A percentile compares a stretch with the other conserved stretches of the same genome.
Evolutionary conservation across 2,888 invertebrate species (phyloP).

Genomic region (Strigamia transsilvanica): DNA sequence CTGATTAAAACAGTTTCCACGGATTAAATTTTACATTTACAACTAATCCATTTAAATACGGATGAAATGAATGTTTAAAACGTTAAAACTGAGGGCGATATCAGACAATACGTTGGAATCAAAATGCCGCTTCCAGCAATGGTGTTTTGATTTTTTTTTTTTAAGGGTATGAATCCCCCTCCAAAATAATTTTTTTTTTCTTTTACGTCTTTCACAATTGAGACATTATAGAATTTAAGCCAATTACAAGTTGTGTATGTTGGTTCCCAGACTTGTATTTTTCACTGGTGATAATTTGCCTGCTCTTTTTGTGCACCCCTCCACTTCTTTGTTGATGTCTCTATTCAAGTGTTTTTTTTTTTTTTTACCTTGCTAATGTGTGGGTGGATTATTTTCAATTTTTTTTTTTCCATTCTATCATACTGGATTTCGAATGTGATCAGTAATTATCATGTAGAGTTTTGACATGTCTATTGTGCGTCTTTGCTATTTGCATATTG

Average conservation of each 20-base stretch:
- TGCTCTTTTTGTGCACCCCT: neutral
- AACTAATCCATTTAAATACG: too few relatives aligned
- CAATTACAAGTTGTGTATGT: conserved; percentile 4
- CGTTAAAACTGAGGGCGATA: too few relatives aligned
- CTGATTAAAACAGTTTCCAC: too few relatives aligned
- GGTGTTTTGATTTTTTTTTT: too few relatives aligned
- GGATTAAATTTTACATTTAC: too few relatives aligned
- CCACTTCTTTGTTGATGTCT: conserved; percentile 26
- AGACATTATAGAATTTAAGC: conserved; percentile 12
- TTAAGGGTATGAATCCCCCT: too few relatives aligned
- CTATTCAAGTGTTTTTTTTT: conserved; percentile 5
- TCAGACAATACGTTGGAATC: too few relatives aligned
- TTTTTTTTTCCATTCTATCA: neutral
- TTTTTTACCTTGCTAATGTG: conserved; percentile 4
- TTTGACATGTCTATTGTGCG: conserved; percentile 15
- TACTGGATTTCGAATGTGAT: neutral
- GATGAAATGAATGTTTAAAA: too few relatives aligned
- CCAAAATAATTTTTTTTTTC: neutral
- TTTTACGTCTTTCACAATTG: neutral
- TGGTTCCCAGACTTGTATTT: conserved; percentile 27
- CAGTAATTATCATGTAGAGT: conserved; percentile 12
- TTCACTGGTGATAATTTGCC: conserved; percentile 32
- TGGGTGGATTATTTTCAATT: conserved; percentile 23
- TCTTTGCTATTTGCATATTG: neutral
- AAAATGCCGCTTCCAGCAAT: too few relatives aligned